These are phyloP conservation scores for Crematogaster levior DNA, from an alignment of 2,888 invertebrate species.

Conservation along the genomic window DNA sequence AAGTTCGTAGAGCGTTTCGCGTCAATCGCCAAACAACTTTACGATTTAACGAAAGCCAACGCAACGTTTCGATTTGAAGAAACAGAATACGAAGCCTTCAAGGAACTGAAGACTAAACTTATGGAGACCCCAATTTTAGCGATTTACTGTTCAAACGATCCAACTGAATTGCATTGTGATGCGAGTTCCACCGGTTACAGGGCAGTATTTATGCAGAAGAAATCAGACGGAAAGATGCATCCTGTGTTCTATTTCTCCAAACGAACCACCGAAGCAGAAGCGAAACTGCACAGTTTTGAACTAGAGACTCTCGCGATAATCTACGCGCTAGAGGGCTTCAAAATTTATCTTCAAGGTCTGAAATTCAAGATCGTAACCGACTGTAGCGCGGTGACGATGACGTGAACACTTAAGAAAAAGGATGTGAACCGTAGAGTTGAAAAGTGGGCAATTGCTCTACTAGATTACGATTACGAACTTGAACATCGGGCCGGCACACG, in stretches of 20 bases:
- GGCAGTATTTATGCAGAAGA: neutral
- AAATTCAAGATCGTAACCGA: constrained; percentile 75
- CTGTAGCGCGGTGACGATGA: constrained; percentile 64
- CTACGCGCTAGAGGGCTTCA: neutral
- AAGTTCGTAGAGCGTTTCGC: constrained; percentile 72
- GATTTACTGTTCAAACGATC: constrained; percentile 33
- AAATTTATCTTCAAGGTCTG: constrained; percentile 61
- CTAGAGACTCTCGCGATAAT: neutral
- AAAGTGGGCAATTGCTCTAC: constrained; percentile 71
- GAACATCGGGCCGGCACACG: constrained; percentile 50
- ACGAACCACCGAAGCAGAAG: neutral
- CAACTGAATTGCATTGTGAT: constrained; percentile 53
- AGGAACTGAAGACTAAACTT: constrained; percentile 66
- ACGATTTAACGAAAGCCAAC: constrained; percentile 69
- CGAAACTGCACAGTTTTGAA: constrained; percentile 4
- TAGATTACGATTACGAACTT: constrained; percentile 54
- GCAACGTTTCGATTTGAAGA: constrained; percentile 68
- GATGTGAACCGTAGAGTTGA: constrained; percentile 73
- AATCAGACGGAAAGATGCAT: constrained; percentile 13
- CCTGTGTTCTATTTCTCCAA: constrained; percentile 54
- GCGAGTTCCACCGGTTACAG: constrained; percentile 56
- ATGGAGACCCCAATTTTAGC: constrained; percentile 30
- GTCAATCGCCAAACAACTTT: constrained; percentile 74
- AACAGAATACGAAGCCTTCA: constrained; percentile 68
- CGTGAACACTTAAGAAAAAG: constrained; percentile 71